Evolutionary conservation across 2,113 vertebrate species (phyloP).

Genomic region (Pelmatolapia mariae): DNA sequence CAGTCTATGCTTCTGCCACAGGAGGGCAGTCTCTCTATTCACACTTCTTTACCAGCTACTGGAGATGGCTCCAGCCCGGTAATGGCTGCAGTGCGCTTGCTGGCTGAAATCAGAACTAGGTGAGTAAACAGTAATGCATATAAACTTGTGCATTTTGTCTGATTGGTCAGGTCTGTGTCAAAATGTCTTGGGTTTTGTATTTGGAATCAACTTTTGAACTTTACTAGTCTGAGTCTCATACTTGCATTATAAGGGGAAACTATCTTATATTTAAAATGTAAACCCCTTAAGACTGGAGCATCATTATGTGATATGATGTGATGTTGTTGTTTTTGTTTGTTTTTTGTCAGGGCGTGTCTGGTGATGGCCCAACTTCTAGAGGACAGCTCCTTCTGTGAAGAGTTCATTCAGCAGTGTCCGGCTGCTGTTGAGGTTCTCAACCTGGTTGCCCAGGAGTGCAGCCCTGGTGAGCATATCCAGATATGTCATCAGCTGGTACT

Average conservation of each 20-base stretch:
- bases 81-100: conserved; percentile 93
- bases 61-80: conserved; percentile 96
- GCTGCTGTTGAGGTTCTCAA: conserved; percentile 96
- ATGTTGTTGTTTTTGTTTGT: neutral
- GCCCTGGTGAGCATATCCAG: conserved; percentile 78
- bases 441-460: conserved; percentile 95
- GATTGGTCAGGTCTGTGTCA: neutral
- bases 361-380: conserved; percentile 98
- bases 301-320: neutral
- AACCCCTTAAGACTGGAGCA: neutral
- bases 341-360: conserved; percentile 83
- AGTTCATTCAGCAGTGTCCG: conserved; percentile 98
- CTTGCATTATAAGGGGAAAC: neutral
- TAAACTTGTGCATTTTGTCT: neutral
- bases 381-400: conserved; percentile 98
- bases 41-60: conserved; percentile 93
- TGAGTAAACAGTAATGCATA: conserved; percentile 34
- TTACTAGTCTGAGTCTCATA: neutral
- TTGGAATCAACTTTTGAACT: neutral
- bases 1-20: conserved; percentile 99
- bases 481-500: neutral
- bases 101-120: conserved; percentile 97
- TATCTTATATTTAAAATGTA: neutral
- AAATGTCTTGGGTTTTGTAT: neutral
- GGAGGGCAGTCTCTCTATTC: conserved; percentile 98